Base-by-base conservation (phyloP, 2,888 invertebrate species). In the Gymnosoma rotundatum region DNA sequence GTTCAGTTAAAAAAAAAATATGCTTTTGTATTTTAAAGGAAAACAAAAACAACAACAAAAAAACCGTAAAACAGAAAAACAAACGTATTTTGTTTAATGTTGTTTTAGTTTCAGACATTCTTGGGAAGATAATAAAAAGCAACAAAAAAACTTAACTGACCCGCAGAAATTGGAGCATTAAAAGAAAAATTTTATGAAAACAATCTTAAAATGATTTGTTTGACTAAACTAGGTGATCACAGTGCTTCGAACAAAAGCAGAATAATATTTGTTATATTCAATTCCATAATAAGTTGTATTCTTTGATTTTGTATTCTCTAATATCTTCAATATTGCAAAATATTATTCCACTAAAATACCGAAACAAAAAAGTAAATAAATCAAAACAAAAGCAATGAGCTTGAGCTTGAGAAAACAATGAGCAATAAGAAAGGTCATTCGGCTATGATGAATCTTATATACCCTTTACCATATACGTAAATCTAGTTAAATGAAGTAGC, bases 141-240 rank as follows among this genome's bases (percentile, higher is more conserved):
- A 25, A n/a, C 38, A 38, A 38, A 75, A 54, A 52, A 52, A 70
- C 38, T n/a, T 75, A 50, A 58, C 81, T 82, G 81, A 86, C 89
- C 89, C 89, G 89, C 90, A 90, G 88, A 90, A 90, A 90, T 89
- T 89, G 89, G 89, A 90, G 89, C 88, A 90, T 87, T 88, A 87
- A 87, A 86, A 86, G 16, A 78, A 64, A 42, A 42, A 64, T 63
- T 76, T 82, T 76, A 69, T 56, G 25, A 36, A 72, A 18, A 45
- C 52, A 79, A 74, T 75, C 48, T 42, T 58, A n/a, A 82, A 72
- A 82, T 70, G 75, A 70, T 70, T 82, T 76, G 81, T 75, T 60
- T 69, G 38, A 21, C 58, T 70, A 45, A 64, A 56, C 63, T 58
- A 75, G 42, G 7, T 42, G 42, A 42, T 42, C 36, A 76, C 81